Base-by-base conservation (phyloP, 2,797 vertebrate genomes). In the Harpagifer antarcticus region DNA sequence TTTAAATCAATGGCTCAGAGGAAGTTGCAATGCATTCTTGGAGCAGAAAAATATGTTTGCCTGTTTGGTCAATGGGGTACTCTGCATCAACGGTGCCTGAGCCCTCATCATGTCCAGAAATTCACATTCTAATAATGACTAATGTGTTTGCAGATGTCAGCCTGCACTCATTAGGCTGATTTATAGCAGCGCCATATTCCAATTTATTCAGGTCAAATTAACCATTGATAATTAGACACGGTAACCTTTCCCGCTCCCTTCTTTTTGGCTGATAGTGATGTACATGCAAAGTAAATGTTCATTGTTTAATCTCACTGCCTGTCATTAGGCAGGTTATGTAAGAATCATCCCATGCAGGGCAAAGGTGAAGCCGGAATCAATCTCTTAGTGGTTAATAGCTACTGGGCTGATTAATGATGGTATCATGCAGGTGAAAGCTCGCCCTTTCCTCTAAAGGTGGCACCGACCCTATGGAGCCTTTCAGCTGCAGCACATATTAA, bases 181-280 rank as follows among this genome's bases (percentile, higher is more conserved):
- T 91, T 87, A 91, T 87, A 40, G 76, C 76, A 59, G 67, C 83
- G 74, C 79, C 54, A 1, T n/a, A 64, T 89, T 86, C 78, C 79
- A 86, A 89, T 93, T 88, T 82, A 81, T 86, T 66, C 81, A 3
- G 71, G 80, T 86, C 79, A 84, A 86, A 91, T 90, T 89, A 91
- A 91, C 81, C 74, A 40, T 81, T 84, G 71, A 68, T 87, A 90
- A 90, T 91, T 89, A 87, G 76, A 84, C 59, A 16, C 19, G 0
- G 33, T 84, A 75, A 91, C 87, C 82, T 89, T 85, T 82, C 45
- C 65, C 1, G 31, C 65, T 55, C 60, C 50, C 16, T 31, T 66
- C 31, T 72, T 60, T 54, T 50, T 5, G 6, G 1, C 72, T 43
- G 65, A 73, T 74, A 61, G 79, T 27, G 71, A 56, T 43, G 62